phyloP scores from a whole-genome alignment of 2,888 invertebrate species.

The Ophion ellenae region DNA sequence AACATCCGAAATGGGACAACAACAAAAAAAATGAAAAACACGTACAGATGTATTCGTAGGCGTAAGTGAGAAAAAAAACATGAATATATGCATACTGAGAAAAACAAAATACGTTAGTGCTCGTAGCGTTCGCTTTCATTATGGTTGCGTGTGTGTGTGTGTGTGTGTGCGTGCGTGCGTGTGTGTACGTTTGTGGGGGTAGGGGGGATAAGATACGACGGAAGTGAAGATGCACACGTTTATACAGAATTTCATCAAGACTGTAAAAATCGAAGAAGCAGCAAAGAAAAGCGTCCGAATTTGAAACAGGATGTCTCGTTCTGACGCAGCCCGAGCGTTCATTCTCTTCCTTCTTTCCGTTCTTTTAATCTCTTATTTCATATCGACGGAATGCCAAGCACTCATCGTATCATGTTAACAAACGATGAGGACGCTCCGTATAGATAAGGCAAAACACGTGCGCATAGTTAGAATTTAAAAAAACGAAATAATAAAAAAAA shows the following conservation, averaged over 20 bases:
- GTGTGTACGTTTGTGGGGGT: neutral
- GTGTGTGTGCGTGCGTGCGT: slow-evolving; percentile 6
- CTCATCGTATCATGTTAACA: slow-evolving; percentile 17
- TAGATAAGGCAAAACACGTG: slow-evolving; percentile 59
- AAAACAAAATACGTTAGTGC: slow-evolving; percentile 74
- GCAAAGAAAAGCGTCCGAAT: slow-evolving; percentile 45
- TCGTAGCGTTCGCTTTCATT: slow-evolving; percentile 77
- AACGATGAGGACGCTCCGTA: slow-evolving; percentile 57
- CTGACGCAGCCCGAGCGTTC: slow-evolving; percentile 75
- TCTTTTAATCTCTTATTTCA: slow-evolving; percentile 65
- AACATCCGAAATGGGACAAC: slow-evolving; percentile 64
- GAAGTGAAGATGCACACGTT: slow-evolving; percentile 76
- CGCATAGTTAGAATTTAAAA: slow-evolving; percentile 64
- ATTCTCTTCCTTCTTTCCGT: slow-evolving; percentile 33
- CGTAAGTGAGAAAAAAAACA: slow-evolving; percentile 74
- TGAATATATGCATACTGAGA: slow-evolving; percentile 76
- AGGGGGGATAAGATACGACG: slow-evolving; percentile 64
- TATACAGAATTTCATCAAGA: slow-evolving; percentile 77
- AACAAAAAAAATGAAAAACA: slow-evolving; percentile 62
- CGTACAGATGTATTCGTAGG: slow-evolving; percentile 77
- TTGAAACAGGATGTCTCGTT: slow-evolving; percentile 60
- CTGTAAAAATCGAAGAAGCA: slow-evolving; percentile 73
- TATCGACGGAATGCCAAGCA: slow-evolving; percentile 63
- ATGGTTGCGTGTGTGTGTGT: slow-evolving; percentile 24
- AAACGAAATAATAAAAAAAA: slow-evolving; percentile 56